Base-by-base conservation (phyloP, 2,797 vertebrate species). In the Sebastes glaucus region DNA sequence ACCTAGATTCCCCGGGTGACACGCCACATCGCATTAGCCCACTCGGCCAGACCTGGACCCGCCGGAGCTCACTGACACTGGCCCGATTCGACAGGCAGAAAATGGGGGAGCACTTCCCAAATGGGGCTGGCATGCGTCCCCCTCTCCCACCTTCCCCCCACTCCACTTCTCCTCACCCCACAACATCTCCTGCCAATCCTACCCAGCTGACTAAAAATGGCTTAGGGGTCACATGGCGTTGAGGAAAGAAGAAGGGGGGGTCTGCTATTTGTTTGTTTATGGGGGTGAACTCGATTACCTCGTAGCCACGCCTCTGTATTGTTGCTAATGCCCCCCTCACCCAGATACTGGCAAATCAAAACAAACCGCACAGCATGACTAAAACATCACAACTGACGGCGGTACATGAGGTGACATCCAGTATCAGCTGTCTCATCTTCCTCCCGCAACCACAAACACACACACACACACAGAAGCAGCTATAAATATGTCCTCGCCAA, bases 1-100 rank as follows among this genome's bases (percentile, higher is more conserved):
- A 97, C 97, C 97, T 96, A 97, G 94, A 97, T 98, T 96, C 91
- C 74, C 74, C 86, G 89, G 93, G 91, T 94, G 96, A 95, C 95
- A 95, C 64, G 97, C 94, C 96, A 97, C 96, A 94, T 94, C 88
- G 91, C 85, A 97, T 98, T 97, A 97, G 94, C 87, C 93, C 94
- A 96, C 85, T 87, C 65, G 84, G 89, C 90, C 95, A 86, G 90
- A 93, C 87, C 93, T 84, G 95, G 88, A 92, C 95, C 96, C 95
- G 88, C 94, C 90, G 93, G 95, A 95, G 95, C 90, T 87, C 83
- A 27, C 84, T 95, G 96, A 97, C 94, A 92, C 79, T 95, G 93
- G 83, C 90, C 89, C 82, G 93, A 95, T 90, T 94, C 88, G 95
- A 97, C 95, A 96, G 92, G 95, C 95, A 94, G 94, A 96, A 96